Percentiles rank a stretch among this genome's conserved stretches.
Conservation (phyloP, 2,888 invertebrate species). For the Tipula vernalis region DNA sequence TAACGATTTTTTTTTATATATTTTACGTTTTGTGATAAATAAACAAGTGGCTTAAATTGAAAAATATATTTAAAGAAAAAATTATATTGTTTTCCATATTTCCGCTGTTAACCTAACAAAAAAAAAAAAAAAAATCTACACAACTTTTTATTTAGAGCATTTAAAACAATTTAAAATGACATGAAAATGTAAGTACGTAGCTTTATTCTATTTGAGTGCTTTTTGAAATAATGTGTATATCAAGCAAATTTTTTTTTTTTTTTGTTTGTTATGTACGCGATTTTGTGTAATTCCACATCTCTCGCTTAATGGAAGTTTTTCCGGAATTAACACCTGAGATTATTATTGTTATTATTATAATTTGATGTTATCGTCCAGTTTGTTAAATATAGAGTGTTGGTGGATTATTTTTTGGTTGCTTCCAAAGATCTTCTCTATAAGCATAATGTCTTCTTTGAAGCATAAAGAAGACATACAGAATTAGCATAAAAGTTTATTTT, state of each 20-base stretch:
- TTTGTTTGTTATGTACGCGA: background rate
- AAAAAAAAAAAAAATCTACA: background rate
- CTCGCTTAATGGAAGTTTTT: background rate
- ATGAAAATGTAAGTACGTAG: background rate
- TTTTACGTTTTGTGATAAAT: background rate
- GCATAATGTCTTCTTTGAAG: background rate
- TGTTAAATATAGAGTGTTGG: background rate
- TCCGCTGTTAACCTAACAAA: background rate
- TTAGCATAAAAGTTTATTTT: background rate
- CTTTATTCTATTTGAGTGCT: background rate
- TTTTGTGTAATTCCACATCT: background rate
- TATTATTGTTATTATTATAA: background rate
- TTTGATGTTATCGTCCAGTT: background rate
- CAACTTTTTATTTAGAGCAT: conserved; percentile 4
- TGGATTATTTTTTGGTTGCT: background rate
- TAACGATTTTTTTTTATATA: background rate
- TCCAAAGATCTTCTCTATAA: background rate
- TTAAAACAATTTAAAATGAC: background rate
- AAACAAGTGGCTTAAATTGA: conserved; percentile 4
- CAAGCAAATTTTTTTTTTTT: background rate
- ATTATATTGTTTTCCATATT: background rate
- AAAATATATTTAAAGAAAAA: background rate
- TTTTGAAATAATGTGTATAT: background rate
- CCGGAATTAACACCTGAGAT: background rate
- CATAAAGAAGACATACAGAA: background rate